A percentile compares a stretch with the other conserved stretches of the same genome.
phyloP scores from a whole-genome alignment of 1,140 invertebrate genomes.

The Drosophila kanapiae region DNA sequence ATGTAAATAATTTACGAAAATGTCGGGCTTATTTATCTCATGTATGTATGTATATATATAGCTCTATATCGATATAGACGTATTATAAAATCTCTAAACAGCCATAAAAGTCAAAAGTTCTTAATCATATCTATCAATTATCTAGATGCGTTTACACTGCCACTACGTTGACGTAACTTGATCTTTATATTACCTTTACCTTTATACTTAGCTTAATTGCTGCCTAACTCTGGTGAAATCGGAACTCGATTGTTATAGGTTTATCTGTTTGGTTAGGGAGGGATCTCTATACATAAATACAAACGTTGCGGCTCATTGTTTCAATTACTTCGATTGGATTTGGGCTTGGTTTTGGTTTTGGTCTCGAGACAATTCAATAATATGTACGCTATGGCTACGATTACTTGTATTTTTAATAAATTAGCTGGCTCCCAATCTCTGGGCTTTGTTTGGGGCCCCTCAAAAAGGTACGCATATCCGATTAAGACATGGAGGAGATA shows the following conservation, averaged over 20 bases:
- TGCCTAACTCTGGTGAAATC: constrained; percentile 58
- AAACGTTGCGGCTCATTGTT: constrained; percentile 78
- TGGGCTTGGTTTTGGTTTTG: constrained; percentile 52
- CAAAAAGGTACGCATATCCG: constrained; percentile 78
- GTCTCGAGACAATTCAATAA: constrained; percentile 63
- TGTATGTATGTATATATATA: constrained; percentile 46
- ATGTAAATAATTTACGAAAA: constrained; percentile 72
- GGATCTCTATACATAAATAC: constrained; percentile 63
- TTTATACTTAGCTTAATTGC: constrained; percentile 30
- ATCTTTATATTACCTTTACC: constrained; percentile 30
- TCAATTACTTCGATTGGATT: constrained; percentile 36
- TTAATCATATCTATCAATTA: constrained; percentile 74
- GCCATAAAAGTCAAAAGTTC: constrained; percentile 82
- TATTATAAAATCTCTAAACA: constrained; percentile 83
- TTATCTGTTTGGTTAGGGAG: constrained; percentile 36
- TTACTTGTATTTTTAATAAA: constrained; percentile 36
- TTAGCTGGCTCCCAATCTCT: constrained; percentile 32
- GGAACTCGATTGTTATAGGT: constrained; percentile 77
- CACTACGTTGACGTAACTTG: constrained; percentile 45
- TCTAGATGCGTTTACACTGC: constrained; percentile 65
- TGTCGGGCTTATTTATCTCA: constrained; percentile 47
- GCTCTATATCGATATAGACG: constrained; percentile 62
- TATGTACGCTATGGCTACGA: constrained; percentile 21
- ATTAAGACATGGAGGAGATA: constrained; percentile 54
- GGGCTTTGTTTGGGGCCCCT: constrained; percentile 35